These are phyloP conservation scores for Gila orcuttii DNA, from an alignment of 2,113 vertebrate species.

Conservation along the genomic window DNA sequence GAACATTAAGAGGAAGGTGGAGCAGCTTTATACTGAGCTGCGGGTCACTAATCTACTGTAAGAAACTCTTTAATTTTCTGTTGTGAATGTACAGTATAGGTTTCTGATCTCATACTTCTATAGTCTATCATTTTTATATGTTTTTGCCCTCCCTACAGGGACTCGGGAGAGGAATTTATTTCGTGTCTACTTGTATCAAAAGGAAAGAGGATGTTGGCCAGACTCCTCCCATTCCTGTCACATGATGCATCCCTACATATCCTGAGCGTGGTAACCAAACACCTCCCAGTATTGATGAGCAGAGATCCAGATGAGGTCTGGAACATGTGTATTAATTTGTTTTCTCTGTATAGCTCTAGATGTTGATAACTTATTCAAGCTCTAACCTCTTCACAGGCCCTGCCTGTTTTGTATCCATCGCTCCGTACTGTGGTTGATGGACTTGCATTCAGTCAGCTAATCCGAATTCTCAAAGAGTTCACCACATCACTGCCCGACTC, in stretches of 20 bases:
- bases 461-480: conserved; percentile 81
- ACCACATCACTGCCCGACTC: conserved; percentile 68
- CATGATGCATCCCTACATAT: conserved; percentile 73
- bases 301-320: conserved; percentile 85
- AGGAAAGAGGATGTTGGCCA: conserved; percentile 84
- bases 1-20: conserved; percentile 74
- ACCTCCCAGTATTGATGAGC: conserved; percentile 85
- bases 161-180: conserved; percentile 83
- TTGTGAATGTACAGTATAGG: not conserved
- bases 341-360: not conserved
- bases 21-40: conserved; percentile 80
- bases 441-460: conserved; percentile 85
- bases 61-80: conserved; percentile 28
- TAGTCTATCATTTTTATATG: not conserved
- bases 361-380: not conserved
- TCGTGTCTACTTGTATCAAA: conserved; percentile 86
- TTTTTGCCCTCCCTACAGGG: conserved; percentile 66
- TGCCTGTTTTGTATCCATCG: conserved; percentile 84
- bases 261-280: conserved; percentile 75
- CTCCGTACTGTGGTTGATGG: conserved; percentile 80
- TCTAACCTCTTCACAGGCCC: conserved; percentile 72
- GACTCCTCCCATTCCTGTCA: conserved; percentile 84
- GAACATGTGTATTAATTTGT: not conserved
- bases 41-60: conserved; percentile 67
- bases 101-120: not conserved